A percentile compares a stretch with the other conserved stretches of the same genome.
Conservation (phyloP, 2,113 vertebrate species). For the Leuciscus idus region DNA sequence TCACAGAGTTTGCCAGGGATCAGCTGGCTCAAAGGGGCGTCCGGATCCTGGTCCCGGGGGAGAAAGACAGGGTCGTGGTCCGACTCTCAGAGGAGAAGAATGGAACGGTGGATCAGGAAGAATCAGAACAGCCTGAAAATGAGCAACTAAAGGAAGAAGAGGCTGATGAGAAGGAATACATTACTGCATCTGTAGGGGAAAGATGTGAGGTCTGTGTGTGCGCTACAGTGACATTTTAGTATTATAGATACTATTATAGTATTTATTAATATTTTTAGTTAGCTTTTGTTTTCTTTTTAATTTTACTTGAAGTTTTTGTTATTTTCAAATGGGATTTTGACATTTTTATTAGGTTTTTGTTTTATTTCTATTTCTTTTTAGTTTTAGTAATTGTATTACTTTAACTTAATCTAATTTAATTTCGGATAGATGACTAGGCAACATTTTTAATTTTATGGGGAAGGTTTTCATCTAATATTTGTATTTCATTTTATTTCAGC, state of each 20-base stretch:
- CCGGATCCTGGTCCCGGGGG: slow-evolving; percentile 82
- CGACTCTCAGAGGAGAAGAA: slow-evolving; percentile 70
- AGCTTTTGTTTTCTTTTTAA: neutral
- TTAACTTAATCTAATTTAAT: neutral
- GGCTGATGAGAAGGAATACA: slow-evolving; percentile 54
- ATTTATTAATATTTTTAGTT: neutral
- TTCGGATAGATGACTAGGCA: neutral
- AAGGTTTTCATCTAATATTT: neutral
- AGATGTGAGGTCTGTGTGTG: slow-evolving; percentile 77
- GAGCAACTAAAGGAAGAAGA: slow-evolving; percentile 54
- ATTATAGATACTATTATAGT: neutral
- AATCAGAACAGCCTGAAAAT: slow-evolving; percentile 30
- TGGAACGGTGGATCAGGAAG: slow-evolving; percentile 27
- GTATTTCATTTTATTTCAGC: neutral
- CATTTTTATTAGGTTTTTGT: neutral
- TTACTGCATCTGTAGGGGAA: slow-evolving; percentile 69
- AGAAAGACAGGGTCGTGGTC: slow-evolving; percentile 77
- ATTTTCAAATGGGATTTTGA: neutral
- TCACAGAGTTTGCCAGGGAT: slow-evolving; percentile 88
- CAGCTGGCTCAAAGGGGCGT: slow-evolving; percentile 81
- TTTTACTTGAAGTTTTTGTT: neutral
- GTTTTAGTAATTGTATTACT: neutral
- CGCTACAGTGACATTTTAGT: neutral
- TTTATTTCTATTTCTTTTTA: neutral
- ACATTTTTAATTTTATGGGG: neutral